A percentile compares a stretch with the other conserved stretches of the same genome.
These are phyloP conservation scores for Remorina albescens DNA, from an alignment of 2,797 vertebrate genomes.

Conservation along the genomic window DNA sequence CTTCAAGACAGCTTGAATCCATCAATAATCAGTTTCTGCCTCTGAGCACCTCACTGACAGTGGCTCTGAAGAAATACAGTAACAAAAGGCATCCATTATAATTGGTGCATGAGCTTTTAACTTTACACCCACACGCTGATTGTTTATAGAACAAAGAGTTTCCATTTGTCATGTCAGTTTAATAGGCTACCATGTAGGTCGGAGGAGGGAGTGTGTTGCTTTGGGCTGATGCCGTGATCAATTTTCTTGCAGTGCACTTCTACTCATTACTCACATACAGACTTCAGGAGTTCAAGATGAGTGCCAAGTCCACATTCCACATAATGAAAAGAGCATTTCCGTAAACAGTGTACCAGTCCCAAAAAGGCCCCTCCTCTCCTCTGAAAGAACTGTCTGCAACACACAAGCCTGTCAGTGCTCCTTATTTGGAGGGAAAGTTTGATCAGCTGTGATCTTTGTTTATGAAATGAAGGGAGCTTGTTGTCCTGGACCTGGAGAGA, in stretches of 20 bases:
- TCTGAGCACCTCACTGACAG: conserved; percentile 36
- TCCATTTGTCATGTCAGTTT: conserved; percentile 65
- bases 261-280: conserved; percentile 28
- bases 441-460: conserved; percentile 43
- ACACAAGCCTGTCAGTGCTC: conserved; percentile 26
- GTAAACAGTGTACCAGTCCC: conserved; percentile 33
- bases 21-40: conserved; percentile 45
- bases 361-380: not conserved
- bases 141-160: conserved; percentile 61
- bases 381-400: conserved; percentile 28
- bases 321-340: conserved; percentile 34
- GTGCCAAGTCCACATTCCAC: conserved; percentile 28
- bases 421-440: conserved; percentile 24
- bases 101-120: conserved; percentile 51
- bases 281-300: conserved; percentile 29
- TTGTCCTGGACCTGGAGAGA: conserved; percentile 53
- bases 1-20: conserved; percentile 49
- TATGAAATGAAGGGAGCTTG: conserved; percentile 57
- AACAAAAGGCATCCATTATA: conserved; percentile 65
- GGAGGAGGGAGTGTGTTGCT: conserved; percentile 49
- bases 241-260: conserved; percentile 45
- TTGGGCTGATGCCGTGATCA: conserved; percentile 42
- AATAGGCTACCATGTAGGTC: conserved; percentile 64
- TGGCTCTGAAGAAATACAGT: conserved; percentile 37
- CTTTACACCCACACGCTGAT: conserved; percentile 58